phyloP scores from a whole-genome alignment of 1,140 invertebrate species.

The Sitobion miscanthi region DNA sequence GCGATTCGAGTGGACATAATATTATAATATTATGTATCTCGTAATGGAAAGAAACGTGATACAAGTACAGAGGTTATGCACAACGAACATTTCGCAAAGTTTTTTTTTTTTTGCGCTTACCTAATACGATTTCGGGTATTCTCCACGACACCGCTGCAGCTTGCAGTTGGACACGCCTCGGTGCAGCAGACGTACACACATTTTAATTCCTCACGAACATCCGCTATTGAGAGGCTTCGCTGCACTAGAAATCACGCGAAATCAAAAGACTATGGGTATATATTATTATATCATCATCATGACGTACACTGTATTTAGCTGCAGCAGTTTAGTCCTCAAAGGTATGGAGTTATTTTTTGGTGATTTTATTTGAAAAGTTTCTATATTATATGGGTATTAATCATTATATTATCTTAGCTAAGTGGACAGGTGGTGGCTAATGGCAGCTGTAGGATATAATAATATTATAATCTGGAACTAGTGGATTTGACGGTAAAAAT shows the following conservation, averaged over 20 bases:
- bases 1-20: background rate
- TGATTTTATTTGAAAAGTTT: background rate
- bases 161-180: background rate
- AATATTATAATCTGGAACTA: no score
- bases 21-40: background rate
- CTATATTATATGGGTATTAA: background rate
- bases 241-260: background rate
- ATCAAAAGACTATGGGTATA: background rate
- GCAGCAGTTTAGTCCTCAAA: background rate
- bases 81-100: background rate
- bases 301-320: background rate
- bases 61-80: background rate
- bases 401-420: background rate
- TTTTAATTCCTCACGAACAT: conserved; percentile 14
- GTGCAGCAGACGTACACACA: background rate
- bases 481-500: background rate
- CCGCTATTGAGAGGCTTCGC: background rate
- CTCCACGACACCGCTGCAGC: background rate
- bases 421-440: background rate
- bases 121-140: conserved; percentile 4
- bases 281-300: background rate
- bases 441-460: no score
- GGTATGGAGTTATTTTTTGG: background rate
- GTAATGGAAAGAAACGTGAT: background rate
- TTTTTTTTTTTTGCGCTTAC: background rate